Percentiles rank a stretch among this genome's conserved stretches.
Conservation (phyloP, 2,797 vertebrate genomes). For the Synaphobranchus kaupii region DNA sequence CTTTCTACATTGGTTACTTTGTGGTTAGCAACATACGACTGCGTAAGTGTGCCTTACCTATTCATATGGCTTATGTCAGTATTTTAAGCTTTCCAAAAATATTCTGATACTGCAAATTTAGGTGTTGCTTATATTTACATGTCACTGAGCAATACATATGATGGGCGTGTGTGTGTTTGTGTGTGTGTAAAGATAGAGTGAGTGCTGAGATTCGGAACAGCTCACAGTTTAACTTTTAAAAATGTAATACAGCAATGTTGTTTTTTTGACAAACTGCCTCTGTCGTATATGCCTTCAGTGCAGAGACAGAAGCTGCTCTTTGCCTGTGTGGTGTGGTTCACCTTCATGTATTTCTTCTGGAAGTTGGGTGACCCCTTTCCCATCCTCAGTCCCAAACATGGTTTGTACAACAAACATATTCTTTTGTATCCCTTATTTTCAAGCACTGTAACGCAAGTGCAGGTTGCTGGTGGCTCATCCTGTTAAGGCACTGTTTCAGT, state of each 20-base stretch:
- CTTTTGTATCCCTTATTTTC: background rate
- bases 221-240: background rate
- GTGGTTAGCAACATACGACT: constrained; percentile 97
- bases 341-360: constrained; percentile 99
- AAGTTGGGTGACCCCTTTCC: constrained; percentile 97
- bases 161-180: background rate
- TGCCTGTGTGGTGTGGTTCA: constrained; percentile 92
- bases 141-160: background rate
- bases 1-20: constrained; percentile 98
- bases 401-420: constrained; percentile 65
- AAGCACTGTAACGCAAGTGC: background rate
- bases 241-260: background rate
- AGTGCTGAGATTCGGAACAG: background rate
- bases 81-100: background rate
- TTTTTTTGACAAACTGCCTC: background rate
- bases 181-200: background rate
- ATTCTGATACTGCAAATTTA: background rate
- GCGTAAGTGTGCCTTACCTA: constrained; percentile 74
- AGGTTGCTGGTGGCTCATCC: background rate
- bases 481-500: too few relatives aligned
- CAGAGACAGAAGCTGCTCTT: constrained; percentile 91
- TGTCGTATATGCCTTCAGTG: constrained; percentile 68
- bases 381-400: constrained; percentile 97
- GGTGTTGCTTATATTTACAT: too few relatives aligned
- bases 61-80: background rate